phyloP scores from a whole-genome alignment of 2,888 invertebrate genomes.

The Agrochola macilenta region DNA sequence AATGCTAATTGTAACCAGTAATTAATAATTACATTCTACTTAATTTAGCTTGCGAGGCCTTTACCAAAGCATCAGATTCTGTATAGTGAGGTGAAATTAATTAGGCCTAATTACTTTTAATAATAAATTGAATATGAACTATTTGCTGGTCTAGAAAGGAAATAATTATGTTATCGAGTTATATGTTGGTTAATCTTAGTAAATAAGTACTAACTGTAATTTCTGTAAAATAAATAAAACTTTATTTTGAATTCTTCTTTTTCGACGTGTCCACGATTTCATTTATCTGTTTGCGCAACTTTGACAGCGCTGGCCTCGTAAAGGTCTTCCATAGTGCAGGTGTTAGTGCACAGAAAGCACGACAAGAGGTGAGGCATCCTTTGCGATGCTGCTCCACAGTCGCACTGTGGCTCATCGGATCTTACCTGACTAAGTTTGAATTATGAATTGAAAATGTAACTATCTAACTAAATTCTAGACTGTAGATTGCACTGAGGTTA shows the following conservation, averaged over 20 bases:
- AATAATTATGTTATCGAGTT: too few species aligned
- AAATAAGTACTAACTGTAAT: too few species aligned
- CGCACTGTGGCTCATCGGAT: not conserved
- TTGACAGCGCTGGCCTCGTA: not conserved
- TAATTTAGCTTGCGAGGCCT: conserved; percentile 23
- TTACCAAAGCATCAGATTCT: conserved; percentile 21
- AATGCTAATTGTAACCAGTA: conserved; percentile 29
- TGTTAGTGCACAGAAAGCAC: too few species aligned
- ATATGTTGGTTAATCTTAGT: too few species aligned
- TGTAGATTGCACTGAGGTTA: not conserved
- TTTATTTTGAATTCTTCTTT: too few species aligned
- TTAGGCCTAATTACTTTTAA: conserved; percentile 31
- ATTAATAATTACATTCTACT: conserved; percentile 32
- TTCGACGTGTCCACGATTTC: too few species aligned
- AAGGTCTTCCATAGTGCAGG: not conserved
- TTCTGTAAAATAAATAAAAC: too few species aligned
- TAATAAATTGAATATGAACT: conserved; percentile 10
- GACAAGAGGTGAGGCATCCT: not conserved
- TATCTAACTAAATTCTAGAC: not conserved
- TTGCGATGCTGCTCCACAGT: not conserved
- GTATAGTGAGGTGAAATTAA: conserved; percentile 31
- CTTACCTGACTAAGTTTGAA: not conserved
- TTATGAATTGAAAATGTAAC: not conserved
- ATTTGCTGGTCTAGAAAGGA: not conserved
- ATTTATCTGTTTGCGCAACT: too few species aligned